These are phyloP conservation scores for Pseudomyrmex pallidus DNA, from an alignment of 1,140 invertebrate species.

Conservation along the genomic window DNA sequence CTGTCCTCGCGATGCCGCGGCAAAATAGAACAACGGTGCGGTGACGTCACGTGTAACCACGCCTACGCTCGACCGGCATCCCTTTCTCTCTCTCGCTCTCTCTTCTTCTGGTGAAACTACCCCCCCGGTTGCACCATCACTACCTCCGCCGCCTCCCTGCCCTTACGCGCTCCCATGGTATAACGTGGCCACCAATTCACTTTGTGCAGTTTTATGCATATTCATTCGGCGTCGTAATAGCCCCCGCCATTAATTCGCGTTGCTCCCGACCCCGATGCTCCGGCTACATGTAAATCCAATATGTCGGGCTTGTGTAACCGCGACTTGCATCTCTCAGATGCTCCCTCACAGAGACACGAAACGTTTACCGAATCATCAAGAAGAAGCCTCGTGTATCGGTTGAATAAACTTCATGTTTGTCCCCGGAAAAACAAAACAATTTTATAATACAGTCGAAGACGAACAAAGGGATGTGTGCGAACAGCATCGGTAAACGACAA, in stretches of 20 bases:
- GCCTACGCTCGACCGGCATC: constrained; percentile 68
- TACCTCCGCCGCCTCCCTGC: neutral
- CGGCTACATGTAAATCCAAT: constrained; percentile 76
- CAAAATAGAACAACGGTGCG: constrained; percentile 79
- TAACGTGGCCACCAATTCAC: constrained; percentile 77
- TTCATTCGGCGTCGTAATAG: constrained; percentile 78
- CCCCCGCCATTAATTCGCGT: constrained; percentile 74
- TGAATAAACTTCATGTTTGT: neutral
- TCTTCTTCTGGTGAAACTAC: constrained; percentile 50
- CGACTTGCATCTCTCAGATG: constrained; percentile 60
- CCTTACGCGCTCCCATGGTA: constrained; percentile 50
- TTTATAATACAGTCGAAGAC: neutral
- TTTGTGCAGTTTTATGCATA: constrained; percentile 81
- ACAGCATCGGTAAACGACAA: neutral
- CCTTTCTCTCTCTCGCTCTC: constrained; percentile 39
- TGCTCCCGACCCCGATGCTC: constrained; percentile 53
- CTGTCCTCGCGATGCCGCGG: constrained; percentile 70
- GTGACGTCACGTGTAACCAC: constrained; percentile 82
- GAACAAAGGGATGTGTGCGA: neutral
- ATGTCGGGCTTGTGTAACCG: constrained; percentile 72
- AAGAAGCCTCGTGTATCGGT: constrained; percentile 9
- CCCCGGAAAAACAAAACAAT: neutral
- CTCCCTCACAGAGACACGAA: constrained; percentile 15
- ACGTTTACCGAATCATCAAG: constrained; percentile 50
- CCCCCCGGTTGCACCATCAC: constrained; percentile 40